A percentile compares a stretch with the other conserved stretches of the same genome.
Conservation (phyloP, 2,113 vertebrate genomes). For the Vicugna pacos region DNA sequence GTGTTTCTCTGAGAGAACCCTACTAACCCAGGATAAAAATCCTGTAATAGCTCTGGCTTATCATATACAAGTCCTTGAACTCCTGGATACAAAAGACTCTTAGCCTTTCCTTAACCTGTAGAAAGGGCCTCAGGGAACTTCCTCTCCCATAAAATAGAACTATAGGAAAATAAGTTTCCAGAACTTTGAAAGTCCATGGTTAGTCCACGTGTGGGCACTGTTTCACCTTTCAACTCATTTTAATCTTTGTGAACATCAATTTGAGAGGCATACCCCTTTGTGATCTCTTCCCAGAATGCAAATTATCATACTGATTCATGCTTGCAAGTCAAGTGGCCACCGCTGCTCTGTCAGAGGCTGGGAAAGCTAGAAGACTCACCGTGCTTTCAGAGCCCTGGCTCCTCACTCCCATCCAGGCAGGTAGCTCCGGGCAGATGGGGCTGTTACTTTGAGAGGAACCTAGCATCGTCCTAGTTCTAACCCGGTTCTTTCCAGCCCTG, state of each 20-base stretch:
- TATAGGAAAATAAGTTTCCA: background rate
- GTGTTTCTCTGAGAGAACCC: background rate
- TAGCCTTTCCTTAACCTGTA: background rate
- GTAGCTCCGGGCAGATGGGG: background rate
- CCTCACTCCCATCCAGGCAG: background rate
- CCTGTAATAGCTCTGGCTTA: background rate
- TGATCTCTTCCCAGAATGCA: constrained; percentile 92
- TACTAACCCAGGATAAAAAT: background rate
- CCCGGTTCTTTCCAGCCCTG: background rate
- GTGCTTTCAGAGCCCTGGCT: background rate
- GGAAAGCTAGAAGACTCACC: background rate
- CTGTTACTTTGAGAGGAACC: background rate
- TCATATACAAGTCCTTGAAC: background rate
- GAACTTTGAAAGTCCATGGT: constrained; percentile 18
- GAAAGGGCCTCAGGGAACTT: background rate
- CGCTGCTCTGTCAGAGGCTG: constrained; percentile 88
- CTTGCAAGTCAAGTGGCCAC: constrained; percentile 83
- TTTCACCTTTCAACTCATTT: background rate
- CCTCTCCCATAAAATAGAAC: background rate
- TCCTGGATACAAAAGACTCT: background rate
- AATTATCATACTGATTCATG: constrained; percentile 89
- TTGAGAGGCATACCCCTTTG: constrained; percentile 91
- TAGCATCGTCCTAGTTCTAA: background rate
- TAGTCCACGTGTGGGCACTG: background rate
- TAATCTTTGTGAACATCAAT: constrained; percentile 77